Conservation (phyloP, 2,888 invertebrate genomes). For the Myopa testacea region DNA sequence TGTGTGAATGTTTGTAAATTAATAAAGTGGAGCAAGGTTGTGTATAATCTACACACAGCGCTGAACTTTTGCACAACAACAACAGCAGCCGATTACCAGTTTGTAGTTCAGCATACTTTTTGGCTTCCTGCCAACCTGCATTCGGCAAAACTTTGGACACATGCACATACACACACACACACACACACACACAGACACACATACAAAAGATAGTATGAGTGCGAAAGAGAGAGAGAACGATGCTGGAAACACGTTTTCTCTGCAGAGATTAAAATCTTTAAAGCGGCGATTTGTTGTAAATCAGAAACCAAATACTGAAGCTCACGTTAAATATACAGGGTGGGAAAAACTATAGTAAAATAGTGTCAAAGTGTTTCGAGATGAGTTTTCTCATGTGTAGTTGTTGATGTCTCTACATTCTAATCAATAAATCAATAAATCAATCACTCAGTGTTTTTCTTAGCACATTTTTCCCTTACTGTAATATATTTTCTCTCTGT, state of each 20-base stretch:
- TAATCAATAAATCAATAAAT: too few species aligned
- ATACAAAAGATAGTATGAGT: too few species aligned
- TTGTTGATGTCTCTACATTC: too few species aligned
- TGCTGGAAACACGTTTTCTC: neutral
- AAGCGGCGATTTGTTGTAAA: neutral
- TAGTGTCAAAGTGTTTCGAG: too few species aligned
- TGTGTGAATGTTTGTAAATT: slow-evolving; percentile 43
- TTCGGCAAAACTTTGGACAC: neutral
- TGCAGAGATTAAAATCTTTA: slow-evolving; percentile 1
- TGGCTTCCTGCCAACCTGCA: slow-evolving; percentile 16
- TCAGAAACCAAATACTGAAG: neutral
- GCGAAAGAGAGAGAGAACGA: too few species aligned
- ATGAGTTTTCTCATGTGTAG: too few species aligned
- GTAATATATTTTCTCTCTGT: too few species aligned
- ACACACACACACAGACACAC: neutral
- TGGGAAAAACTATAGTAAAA: too few species aligned
- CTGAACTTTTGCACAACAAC: slow-evolving; percentile 19
- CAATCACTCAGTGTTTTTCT: too few species aligned
- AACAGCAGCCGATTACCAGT: neutral
- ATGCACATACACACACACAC: neutral
- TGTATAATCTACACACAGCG: slow-evolving; percentile 18
- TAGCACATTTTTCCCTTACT: too few species aligned
- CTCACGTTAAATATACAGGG: neutral
- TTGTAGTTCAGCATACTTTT: slow-evolving; percentile 11
- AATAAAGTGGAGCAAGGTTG: slow-evolving; percentile 52